Base-by-base conservation (phyloP, 2,888 invertebrate genomes). In the Xanthia togata region DNA sequence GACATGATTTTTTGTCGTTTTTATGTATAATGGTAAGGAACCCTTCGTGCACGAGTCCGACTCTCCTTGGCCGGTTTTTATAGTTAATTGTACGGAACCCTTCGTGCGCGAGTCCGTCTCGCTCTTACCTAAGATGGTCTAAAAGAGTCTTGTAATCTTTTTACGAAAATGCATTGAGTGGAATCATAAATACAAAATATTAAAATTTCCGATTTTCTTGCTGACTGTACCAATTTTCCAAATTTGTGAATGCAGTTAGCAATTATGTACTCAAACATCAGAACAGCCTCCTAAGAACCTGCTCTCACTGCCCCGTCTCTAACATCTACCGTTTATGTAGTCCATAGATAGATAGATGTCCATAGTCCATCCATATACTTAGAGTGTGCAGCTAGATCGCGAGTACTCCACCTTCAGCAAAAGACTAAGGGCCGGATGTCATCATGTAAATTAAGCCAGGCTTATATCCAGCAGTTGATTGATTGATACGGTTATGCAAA, bases 401-500 rank as follows among this genome's bases (percentile, higher is more conserved):
- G 31, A 31, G 31, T 31, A 31, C 31, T 31, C 31, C 31, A 2
- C 2, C 31, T 31, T 31, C 31, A 31, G 31, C 31, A 31, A 31
- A 31, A 31, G 1, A 31, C 31, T 2, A 8, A 17, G 3, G 14
- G 2, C 55, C 41, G 55, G 63, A 81, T 41, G 41, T 55, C 2
- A 4, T 23, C 20, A 81, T 47, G 38, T 41, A 50, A 55, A 78
- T 57, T 17, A 62, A 38, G 12, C 9, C 44, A 20, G n/a, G 55
- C 38, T 31, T 65, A 17, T 64, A 35, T 35, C 6, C 35, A 57
- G 0, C 0, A n/a, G 0, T 8, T 79, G 63, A 78, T 69, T 44
- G 41, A 78, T 59, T 23, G 53, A 26, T 44, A 69, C 67, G 64
- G 47, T 78, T 78, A 70, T 69, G 70, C 79, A 65, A 79, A 78